These are phyloP conservation scores for Holothuria leucospilota DNA, from an alignment of 53 echinoderm and acorn worm species.

Conservation along the genomic window DNA sequence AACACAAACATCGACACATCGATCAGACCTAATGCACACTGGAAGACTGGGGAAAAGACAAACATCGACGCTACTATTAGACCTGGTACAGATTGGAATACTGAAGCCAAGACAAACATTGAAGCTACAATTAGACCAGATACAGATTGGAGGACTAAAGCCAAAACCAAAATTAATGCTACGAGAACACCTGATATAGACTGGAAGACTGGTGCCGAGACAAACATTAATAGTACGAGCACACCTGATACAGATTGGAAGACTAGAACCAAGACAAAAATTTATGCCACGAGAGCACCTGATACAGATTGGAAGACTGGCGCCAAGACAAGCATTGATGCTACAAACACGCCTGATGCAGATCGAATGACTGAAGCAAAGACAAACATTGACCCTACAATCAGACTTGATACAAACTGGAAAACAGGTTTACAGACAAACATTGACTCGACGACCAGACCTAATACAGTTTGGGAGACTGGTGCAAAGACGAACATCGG, in stretches of 20 bases:
- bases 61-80: too few species aligned
- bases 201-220: background rate
- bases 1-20: too few species aligned
- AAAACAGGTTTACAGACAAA: background rate
- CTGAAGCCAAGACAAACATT: background rate
- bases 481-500: background rate
- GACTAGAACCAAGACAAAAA: too few species aligned
- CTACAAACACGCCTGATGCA: background rate
- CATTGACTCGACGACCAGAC: background rate
- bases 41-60: too few species aligned
- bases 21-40: too few species aligned
- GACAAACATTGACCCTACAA: too few species aligned
- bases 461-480: background rate
- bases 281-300: background rate
- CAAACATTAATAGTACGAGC: background rate
- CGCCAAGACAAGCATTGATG: too few species aligned
- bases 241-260: too few species aligned
- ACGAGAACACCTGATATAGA: background rate
- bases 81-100: background rate
- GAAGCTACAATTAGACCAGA: background rate
- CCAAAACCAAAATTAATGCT: background rate
- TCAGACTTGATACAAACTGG: background rate
- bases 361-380: too few species aligned
- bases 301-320: too few species aligned
- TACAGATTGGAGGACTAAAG: background rate